Conservation (phyloP, 2,888 invertebrate species). For the Ecliptopera silaceata region DNA sequence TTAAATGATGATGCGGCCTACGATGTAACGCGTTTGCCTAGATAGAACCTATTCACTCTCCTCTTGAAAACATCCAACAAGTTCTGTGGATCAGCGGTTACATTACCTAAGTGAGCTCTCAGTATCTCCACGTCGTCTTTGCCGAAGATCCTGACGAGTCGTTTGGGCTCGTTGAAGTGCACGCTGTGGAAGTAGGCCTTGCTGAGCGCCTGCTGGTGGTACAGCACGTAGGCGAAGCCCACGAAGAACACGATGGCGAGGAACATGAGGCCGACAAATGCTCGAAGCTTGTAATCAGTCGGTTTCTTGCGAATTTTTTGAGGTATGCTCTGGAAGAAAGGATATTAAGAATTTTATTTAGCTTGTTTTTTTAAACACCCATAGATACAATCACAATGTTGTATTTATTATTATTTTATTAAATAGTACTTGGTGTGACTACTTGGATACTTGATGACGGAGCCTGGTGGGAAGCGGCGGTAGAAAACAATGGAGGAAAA, state of each 20-base stretch:
- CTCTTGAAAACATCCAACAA: no score
- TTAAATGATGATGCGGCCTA: no score
- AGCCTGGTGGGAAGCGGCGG: no score
- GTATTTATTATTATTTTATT: no score
- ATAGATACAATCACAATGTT: no score
- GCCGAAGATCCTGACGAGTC: slow-evolving; percentile 88
- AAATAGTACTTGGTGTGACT: no score
- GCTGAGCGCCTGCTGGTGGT: slow-evolving; percentile 91
- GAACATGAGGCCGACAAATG: slow-evolving; percentile 91
- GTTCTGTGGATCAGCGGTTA: no score
- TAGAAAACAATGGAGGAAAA: no score
- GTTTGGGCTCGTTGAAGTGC: slow-evolving; percentile 90
- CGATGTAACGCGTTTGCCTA: no score
- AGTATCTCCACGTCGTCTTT: slow-evolving; percentile 88
- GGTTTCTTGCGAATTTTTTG: slow-evolving; percentile 88
- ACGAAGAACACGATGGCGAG: slow-evolving; percentile 91
- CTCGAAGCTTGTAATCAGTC: slow-evolving; percentile 90
- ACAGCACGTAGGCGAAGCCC: slow-evolving; percentile 91
- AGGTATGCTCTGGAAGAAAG: slow-evolving; percentile 85
- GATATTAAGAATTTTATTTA: neutral
- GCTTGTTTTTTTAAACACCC: no score
- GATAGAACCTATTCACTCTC: no score
- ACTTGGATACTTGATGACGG: no score
- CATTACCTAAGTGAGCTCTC: slow-evolving; percentile 83
- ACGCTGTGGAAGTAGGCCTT: slow-evolving; percentile 92